Base-by-base conservation (phyloP, 2,888 invertebrate species). In the Caenorhabditis zanzibari region DNA sequence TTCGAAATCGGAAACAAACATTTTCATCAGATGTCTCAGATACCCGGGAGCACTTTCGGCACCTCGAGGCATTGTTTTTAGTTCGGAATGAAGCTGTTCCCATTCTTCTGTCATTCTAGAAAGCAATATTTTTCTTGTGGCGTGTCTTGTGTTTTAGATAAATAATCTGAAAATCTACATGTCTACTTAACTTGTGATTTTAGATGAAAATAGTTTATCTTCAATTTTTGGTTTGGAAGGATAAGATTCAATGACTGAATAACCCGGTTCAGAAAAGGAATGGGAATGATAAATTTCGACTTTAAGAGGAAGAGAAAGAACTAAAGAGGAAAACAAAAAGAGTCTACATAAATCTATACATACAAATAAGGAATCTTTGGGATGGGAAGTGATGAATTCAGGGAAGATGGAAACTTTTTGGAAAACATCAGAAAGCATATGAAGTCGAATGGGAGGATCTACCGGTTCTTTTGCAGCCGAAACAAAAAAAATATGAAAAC, bases 1-100 rank as follows among this genome's bases (percentile, higher is more conserved):
- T 14, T 84, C 79, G 28, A 86, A 72, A 32, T 85, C 82, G 1
- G 56, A 56, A 16, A 76, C 72, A 54, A 85, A 82, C 12, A 85
- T 59, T 16, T 54, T 56, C 47, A 71, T 41, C 14, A 79, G n/a
- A 47, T 76, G 80, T 59, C 68, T 77, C 49, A 82, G 73, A 66
- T 73, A 77, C 12, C 59, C 32, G 24, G 63, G 64, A 28, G 73
- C 63, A 32, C 41, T 56, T 24, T 82, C 77, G 0, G 22, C 10
- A 22, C 72, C 71, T 44, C 41, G 66, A 28, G 82, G 44, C 22
- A 82, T 22, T 41, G 77, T 82, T 61, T 58, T 69, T 7, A 83
- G 38, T 28, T 83, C 79, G 10, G 26, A n/a, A 14, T 35, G 38
- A 19, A 69, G 32, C 22, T 47, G 14, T 58, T 64, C 71, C 64